Percentiles rank a stretch among this genome's conserved stretches.
Conservation (phyloP, 1,140 invertebrate species). For the Agrypnia vestita region DNA sequence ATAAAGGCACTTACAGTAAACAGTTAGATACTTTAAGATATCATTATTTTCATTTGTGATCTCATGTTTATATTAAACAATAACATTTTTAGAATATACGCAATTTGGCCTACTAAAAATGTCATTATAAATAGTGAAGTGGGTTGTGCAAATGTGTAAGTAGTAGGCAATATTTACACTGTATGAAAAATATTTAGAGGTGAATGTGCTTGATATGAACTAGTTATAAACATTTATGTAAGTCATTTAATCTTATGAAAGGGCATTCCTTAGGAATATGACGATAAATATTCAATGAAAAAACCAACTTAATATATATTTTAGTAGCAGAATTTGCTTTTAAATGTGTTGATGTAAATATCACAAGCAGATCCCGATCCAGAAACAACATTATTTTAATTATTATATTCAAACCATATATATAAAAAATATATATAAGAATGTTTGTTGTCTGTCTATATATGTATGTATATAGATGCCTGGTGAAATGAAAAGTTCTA, state of each 20-base stretch:
- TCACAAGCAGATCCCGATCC: constrained; percentile 14
- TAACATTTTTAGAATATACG: constrained; percentile 59
- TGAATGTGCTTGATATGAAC: constrained; percentile 61
- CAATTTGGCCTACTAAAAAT: constrained; percentile 58
- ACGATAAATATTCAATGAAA: constrained; percentile 31
- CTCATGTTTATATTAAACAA: constrained; percentile 42
- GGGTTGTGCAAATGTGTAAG: constrained; percentile 60
- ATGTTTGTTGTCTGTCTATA: no score
- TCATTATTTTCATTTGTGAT: constrained; percentile 12
- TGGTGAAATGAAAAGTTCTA: no score
- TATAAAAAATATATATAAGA: neutral
- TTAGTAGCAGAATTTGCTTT: constrained; percentile 33
- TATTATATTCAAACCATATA: neutral
- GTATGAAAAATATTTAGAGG: constrained; percentile 59
- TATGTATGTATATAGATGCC: no score
- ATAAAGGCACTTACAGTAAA: no score
- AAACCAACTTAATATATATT: constrained; percentile 12
- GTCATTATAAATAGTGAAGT: constrained; percentile 54
- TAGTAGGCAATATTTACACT: constrained; percentile 60
- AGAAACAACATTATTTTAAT: neutral
- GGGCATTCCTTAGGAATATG: constrained; percentile 61
- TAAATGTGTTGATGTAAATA: constrained; percentile 27
- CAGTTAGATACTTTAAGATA: no score
- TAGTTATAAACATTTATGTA: constrained; percentile 58
- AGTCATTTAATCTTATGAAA: constrained; percentile 62